phyloP scores from a whole-genome alignment of 2,113 vertebrate species.

The Stegostoma tigrinum region DNA sequence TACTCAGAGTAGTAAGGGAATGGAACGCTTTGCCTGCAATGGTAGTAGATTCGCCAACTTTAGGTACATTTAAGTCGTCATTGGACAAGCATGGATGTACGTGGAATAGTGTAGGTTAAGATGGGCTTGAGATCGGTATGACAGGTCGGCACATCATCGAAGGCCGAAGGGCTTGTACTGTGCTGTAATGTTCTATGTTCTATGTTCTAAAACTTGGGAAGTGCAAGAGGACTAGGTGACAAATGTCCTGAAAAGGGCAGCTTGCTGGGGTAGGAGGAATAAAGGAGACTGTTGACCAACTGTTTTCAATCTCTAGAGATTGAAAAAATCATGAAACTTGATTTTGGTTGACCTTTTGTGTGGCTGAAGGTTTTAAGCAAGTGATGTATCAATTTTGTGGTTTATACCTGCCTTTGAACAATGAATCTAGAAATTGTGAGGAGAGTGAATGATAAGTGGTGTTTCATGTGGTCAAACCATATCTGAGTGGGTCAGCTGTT shows the following conservation, averaged over 20 bases:
- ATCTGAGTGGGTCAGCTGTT: background rate
- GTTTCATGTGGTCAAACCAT: background rate
- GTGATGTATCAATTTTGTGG: background rate
- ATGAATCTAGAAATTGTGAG: background rate
- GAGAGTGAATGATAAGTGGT: background rate
- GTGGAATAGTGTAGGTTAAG: too few species aligned
- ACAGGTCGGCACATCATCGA: too few species aligned
- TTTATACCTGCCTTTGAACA: background rate
- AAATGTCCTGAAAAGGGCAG: background rate
- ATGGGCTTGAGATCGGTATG: too few species aligned
- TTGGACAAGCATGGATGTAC: too few species aligned
- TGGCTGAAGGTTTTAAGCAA: background rate
- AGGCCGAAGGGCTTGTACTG: too few species aligned
- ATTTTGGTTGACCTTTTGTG: background rate
- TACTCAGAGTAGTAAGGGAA: too few species aligned
- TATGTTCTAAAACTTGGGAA: too few species aligned
- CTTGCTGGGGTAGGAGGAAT: background rate
- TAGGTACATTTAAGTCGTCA: too few species aligned
- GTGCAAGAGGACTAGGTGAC: background rate
- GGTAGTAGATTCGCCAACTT: too few species aligned
- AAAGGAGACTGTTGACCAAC: background rate
- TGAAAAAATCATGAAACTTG: background rate
- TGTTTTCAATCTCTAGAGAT: background rate
- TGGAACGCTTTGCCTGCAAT: too few species aligned
- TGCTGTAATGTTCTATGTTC: too few species aligned